phyloP scores from a whole-genome alignment of 2,888 invertebrate species.

The Eustalomyia histrio region DNA sequence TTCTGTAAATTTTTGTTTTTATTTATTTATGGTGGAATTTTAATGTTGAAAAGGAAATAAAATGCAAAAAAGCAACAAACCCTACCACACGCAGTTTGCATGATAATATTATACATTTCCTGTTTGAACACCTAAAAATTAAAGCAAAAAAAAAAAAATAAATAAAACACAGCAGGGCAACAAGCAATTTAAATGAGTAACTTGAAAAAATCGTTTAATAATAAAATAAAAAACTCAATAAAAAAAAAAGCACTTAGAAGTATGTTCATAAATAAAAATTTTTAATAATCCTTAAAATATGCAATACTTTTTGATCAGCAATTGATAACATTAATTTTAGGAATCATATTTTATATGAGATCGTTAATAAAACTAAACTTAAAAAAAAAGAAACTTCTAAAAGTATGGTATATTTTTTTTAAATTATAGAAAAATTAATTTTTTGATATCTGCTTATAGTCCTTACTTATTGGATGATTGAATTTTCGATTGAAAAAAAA shows the following conservation, averaged over 20 bases:
- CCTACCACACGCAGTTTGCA: constrained; percentile 9
- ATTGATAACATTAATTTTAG: background rate
- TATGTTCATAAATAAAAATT: background rate
- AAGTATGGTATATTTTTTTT: too few species aligned
- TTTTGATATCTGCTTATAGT: too few species aligned
- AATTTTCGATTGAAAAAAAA: too few species aligned
- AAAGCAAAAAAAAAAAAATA: constrained; percentile 1
- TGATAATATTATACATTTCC: constrained; percentile 32
- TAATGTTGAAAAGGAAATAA: background rate
- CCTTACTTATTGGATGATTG: too few species aligned
- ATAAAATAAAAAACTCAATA: background rate
- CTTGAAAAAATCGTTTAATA: background rate
- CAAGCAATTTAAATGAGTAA: background rate
- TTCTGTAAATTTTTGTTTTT: background rate
- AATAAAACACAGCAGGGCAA: too few species aligned
- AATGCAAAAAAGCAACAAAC: background rate
- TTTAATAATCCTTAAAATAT: background rate
- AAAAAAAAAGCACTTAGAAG: background rate
- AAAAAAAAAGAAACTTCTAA: too few species aligned
- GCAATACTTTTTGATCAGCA: background rate
- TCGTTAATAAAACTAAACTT: too few species aligned
- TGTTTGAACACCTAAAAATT: constrained; percentile 39
- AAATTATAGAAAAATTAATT: too few species aligned
- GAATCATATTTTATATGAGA: too few species aligned
- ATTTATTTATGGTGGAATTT: background rate